A percentile compares a stretch with the other conserved stretches of the same genome.
These are phyloP conservation scores for Vollenhovia emeryi DNA, from an alignment of 1,140 invertebrate species.

Conservation along the genomic window DNA sequence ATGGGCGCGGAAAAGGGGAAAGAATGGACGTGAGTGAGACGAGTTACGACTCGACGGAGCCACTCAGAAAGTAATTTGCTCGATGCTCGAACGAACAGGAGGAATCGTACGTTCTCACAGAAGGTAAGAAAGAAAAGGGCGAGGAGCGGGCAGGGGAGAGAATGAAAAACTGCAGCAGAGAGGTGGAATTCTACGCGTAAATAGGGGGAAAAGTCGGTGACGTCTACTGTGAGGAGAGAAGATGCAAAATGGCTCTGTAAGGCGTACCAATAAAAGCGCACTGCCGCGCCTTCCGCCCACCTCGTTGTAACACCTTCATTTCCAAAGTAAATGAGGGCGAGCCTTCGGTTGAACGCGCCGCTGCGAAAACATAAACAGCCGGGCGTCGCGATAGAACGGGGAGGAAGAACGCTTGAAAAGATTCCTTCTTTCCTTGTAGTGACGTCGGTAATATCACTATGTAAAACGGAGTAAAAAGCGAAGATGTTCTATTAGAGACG, in stretches of 20 bases:
- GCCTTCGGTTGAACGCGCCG: constrained; percentile 45
- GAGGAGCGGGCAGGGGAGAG: background rate
- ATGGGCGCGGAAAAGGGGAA: constrained; percentile 1
- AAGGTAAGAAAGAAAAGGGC: constrained; percentile 2
- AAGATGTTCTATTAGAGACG: constrained; percentile 34
- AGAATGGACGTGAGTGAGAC: constrained; percentile 45
- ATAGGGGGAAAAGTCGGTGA: constrained; percentile 58
- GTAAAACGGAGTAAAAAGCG: background rate
- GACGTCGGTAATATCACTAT: background rate
- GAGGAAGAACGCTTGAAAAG: constrained; percentile 25
- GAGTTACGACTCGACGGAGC: constrained; percentile 62
- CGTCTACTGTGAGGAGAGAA: constrained; percentile 26
- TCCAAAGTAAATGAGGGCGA: constrained; percentile 68
- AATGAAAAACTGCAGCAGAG: constrained; percentile 36
- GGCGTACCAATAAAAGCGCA: constrained; percentile 63
- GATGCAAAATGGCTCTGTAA: constrained; percentile 71
- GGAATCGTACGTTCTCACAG: constrained; percentile 57
- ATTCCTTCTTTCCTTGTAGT: constrained; percentile 20
- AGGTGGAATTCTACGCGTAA: constrained; percentile 54
- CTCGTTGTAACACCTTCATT: constrained; percentile 63
- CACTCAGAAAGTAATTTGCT: constrained; percentile 74
- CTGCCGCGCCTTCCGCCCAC: constrained; percentile 12
- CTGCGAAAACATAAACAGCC: constrained; percentile 65
- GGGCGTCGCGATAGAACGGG: constrained; percentile 47
- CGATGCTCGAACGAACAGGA: constrained; percentile 64